phyloP scores from a whole-genome alignment of 2,113 vertebrate genomes.

The Emydocephalus ijimae region DNA sequence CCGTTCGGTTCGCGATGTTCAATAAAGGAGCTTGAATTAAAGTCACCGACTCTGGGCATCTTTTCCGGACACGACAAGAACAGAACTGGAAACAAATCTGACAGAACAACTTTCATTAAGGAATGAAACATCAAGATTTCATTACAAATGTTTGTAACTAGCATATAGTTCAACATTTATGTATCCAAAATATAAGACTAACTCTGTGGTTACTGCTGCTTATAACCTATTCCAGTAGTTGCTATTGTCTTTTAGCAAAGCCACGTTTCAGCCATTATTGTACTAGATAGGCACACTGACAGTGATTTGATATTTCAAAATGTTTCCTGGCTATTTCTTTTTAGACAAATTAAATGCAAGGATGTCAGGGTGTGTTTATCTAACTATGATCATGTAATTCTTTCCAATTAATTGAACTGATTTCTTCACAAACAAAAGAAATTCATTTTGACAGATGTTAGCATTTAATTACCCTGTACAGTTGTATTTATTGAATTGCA shows the following conservation, averaged over 20 bases:
- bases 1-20: too few species aligned
- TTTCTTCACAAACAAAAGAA: background rate
- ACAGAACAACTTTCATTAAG: background rate
- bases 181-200: background rate
- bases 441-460: background rate
- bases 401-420: background rate
- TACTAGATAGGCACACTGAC: background rate
- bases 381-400: background rate
- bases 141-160: background rate
- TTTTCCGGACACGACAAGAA: too few species aligned
- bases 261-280: background rate
- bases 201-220: background rate
- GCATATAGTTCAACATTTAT: background rate
- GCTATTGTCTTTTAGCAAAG: background rate
- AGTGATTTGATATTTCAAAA: background rate
- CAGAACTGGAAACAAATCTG: background rate
- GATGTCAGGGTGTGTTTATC: too few species aligned
- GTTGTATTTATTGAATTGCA: background rate
- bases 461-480: background rate
- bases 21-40: too few species aligned
- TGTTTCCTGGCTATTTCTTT: background rate
- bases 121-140: background rate
- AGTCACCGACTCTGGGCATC: too few species aligned
- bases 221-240: background rate
- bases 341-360: background rate